These are phyloP conservation scores for Tetramorium bicarinatum DNA, from an alignment of 2,888 invertebrate genomes.

Conservation along the genomic window DNA sequence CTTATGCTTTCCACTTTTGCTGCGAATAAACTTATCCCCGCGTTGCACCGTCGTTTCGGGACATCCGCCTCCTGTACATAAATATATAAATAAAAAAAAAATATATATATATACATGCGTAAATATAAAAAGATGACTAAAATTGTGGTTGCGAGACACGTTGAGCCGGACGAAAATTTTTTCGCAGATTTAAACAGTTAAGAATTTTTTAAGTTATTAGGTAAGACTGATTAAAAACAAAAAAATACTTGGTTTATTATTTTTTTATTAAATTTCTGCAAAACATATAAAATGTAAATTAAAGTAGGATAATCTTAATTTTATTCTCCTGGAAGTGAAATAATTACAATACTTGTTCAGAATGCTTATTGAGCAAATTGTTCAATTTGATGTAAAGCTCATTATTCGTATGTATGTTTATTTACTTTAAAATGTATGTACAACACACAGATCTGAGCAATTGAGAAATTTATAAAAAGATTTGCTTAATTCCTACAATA, in stretches of 20 bases:
- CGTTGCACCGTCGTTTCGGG: conserved; percentile 67
- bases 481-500: neutral
- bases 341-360: conserved; percentile 7
- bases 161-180: conserved; percentile 78
- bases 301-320: neutral
- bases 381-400: neutral
- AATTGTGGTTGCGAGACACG: conserved; percentile 80
- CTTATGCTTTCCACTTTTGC: conserved; percentile 52
- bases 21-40: conserved; percentile 40
- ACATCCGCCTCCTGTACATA: conserved; percentile 82
- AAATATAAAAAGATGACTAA: conserved; percentile 77
- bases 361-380: neutral
- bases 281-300: neutral
- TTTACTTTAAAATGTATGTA: neutral
- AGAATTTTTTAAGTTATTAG: neutral
- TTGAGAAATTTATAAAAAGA: neutral
- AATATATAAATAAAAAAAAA: conserved; percentile 83
- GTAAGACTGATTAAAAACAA: neutral
- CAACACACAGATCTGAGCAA: neutral
- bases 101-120: conserved; percentile 74
- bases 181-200: conserved; percentile 44
- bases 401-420: neutral
- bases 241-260: neutral
- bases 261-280: neutral
- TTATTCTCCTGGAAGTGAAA: neutral